Evolutionary conservation across 2,797 vertebrate genomes (phyloP).

Genomic region (Rhadinocentrus ornatus): DNA sequence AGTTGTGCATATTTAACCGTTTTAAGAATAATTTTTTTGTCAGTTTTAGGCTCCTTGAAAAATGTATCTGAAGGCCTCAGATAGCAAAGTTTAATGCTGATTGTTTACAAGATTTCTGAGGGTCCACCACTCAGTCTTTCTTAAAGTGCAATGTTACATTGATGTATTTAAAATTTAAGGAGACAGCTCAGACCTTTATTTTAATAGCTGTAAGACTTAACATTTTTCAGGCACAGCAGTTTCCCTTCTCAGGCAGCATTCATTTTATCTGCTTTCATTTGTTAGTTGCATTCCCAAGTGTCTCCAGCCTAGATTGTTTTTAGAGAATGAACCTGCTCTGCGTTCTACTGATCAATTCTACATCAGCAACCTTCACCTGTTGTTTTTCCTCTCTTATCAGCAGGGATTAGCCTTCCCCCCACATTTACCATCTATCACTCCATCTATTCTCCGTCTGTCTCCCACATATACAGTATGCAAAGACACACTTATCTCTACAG

Average conservation of each 20-base stretch:
- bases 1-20: background rate
- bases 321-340: conserved; percentile 26
- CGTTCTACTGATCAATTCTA: conserved; percentile 42
- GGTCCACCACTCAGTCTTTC: background rate
- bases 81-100: background rate
- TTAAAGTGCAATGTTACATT: background rate
- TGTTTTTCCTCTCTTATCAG: conserved; percentile 64
- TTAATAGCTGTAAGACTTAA: background rate
- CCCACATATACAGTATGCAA: conserved; percentile 10
- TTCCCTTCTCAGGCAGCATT: conserved; percentile 6
- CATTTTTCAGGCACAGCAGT: conserved; percentile 6
- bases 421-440: conserved; percentile 54
- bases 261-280: conserved; percentile 40
- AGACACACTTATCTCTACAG: conserved; percentile 25
- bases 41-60: background rate
- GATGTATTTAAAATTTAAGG: background rate
- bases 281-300: conserved; percentile 34
- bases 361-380: conserved; percentile 64
- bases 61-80: background rate
- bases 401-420: conserved; percentile 65
- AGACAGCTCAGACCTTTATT: background rate
- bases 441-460: conserved; percentile 33
- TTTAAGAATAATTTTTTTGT: background rate
- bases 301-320: conserved; percentile 50
- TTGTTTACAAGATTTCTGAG: background rate